Conservation (phyloP, 2,113 vertebrate species). For the Neotoma lepida region DNA sequence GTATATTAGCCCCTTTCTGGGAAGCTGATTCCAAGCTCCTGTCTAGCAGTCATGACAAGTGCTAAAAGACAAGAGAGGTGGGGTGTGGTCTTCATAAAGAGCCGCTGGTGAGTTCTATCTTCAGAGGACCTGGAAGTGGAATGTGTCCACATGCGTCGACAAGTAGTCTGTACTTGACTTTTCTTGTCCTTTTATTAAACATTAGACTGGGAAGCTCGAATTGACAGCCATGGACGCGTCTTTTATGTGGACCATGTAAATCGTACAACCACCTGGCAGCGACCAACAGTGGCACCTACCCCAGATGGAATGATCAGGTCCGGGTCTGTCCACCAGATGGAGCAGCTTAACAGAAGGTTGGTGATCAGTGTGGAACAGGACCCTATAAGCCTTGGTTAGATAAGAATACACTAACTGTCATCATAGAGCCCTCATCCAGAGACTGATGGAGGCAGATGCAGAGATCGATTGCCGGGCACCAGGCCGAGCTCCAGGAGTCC, state of each 20-base stretch:
- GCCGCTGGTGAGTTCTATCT: constrained; percentile 34
- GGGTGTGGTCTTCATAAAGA: not conserved
- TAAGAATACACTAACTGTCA: too few species aligned
- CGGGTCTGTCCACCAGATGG: constrained; percentile 97
- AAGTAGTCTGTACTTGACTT: constrained; percentile 59
- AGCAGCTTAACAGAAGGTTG: constrained; percentile 97
- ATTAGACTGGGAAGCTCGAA: constrained; percentile 97
- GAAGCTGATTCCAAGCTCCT: not conserved
- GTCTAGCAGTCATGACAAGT: not conserved
- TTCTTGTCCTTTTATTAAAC: constrained; percentile 77
- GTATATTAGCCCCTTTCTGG: not conserved
- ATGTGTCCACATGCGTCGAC: not conserved
- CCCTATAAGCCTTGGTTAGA: not conserved
- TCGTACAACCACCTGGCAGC: constrained; percentile 97
- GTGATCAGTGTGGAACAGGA: constrained; percentile 61
- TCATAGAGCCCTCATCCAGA: too few species aligned
- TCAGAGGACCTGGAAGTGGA: constrained; percentile 11
- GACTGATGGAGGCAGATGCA: too few species aligned
- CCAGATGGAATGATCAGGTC: constrained; percentile 92
- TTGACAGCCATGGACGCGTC: constrained; percentile 97
- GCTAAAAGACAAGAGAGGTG: not conserved
- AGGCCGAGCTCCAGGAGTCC: too few species aligned
- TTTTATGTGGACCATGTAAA: constrained; percentile 99
- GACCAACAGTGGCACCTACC: constrained; percentile 90
- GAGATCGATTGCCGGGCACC: too few species aligned